Evolutionary conservation across 1,140 invertebrate species (phyloP).

Genomic region (Drosophila asahinai): DNA sequence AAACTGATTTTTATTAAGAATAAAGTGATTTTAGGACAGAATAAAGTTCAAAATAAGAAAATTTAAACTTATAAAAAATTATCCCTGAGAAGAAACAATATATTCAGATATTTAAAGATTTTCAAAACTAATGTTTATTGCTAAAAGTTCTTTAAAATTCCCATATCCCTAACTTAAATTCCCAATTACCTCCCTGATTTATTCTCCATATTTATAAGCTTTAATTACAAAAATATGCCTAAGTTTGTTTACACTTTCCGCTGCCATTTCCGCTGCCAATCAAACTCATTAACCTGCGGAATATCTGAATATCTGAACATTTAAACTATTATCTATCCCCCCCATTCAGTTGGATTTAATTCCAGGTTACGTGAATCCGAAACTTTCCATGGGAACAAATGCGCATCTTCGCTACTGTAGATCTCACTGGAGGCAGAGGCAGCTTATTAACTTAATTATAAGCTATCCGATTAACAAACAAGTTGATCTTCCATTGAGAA

Average conservation of each 20-base stretch:
- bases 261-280: not conserved
- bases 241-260: not conserved
- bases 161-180: no score
- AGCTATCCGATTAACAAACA: conserved; percentile 63
- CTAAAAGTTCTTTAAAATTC: no score
- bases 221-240: conserved; percentile 7
- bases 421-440: conserved; percentile 1
- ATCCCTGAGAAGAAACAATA: not conserved
- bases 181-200: not conserved
- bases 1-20: not conserved
- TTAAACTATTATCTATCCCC: conserved; percentile 18
- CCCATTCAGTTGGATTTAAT: conserved; percentile 27
- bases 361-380: conserved; percentile 41
- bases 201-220: not conserved
- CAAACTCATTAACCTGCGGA: not conserved
- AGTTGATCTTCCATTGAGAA: conserved; percentile 41
- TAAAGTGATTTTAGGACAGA: not conserved
- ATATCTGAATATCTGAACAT: not conserved
- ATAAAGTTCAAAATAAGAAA: not conserved
- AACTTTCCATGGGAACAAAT: conserved; percentile 64
- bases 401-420: conserved; percentile 34
- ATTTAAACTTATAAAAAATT: not conserved
- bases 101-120: not conserved
- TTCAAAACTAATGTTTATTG: not conserved
- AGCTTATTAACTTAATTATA: conserved; percentile 74